Base-by-base conservation (phyloP, 2,888 invertebrate genomes). In the Agriopis leucophaearia region DNA sequence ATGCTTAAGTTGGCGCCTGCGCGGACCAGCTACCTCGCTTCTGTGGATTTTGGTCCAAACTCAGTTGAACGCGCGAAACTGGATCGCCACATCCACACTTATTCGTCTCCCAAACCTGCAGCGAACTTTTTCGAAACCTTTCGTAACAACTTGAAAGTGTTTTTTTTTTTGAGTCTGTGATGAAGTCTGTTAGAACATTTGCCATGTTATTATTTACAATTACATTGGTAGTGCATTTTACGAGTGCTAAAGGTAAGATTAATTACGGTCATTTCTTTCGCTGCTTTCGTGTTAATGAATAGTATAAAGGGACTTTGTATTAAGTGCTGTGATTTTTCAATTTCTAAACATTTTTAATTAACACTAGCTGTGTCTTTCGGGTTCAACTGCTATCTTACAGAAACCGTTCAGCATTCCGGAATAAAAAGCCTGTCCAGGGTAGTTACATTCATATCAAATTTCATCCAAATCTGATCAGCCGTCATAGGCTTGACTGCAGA, bases 171-270 rank as follows among this genome's bases (percentile, higher is more conserved):
- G 55, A 57, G 8, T 62, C 35, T 10, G 38, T 65, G 45, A 69
- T 47, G 44, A 50, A 50, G 48, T 64, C 40, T 48, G 52, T 27
- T 27, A 27, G 8, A 73, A 87, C 85, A 82, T 69, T 71, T 70
- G 73, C 76, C 59, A 48, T 74, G 4, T 66, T 74, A 56, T 72
- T 83, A n/a, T 51, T 83, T 38, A 50, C 76, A 55, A 68, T 66
- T 8, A 69, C 77, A 55, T 73, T 80, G 27, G 70, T 81, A 58
- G 75, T 82, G 72, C 75, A 72, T 69, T 63, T 77, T 35, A 80
- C 77, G 69, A 72, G 70, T 57, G 85, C 85, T 15, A 87, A 87
- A 82, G 83, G 87, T 87, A 75, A 79, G 76, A 63, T 70, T 59
- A 67, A 62, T 68, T 74, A 57, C 15, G 36, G 50, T 71, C 15